A percentile compares a stretch with the other conserved stretches of the same genome.
phyloP scores from a whole-genome alignment of 2,797 vertebrate genomes.

The Odontamblyopus rebecca region DNA sequence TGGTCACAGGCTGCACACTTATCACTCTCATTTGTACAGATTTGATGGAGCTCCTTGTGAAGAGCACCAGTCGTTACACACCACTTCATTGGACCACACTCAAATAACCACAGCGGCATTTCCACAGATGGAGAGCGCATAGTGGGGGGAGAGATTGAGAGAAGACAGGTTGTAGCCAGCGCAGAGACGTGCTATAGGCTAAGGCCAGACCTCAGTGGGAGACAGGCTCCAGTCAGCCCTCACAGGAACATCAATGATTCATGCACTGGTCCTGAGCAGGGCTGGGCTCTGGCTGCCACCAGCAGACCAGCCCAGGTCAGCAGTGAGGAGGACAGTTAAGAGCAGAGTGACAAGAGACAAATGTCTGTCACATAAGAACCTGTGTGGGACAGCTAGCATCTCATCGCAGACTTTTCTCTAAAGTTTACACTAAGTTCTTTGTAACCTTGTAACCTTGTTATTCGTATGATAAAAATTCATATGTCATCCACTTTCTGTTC shows the following conservation, averaged over 20 bases:
- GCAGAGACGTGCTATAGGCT: conserved; percentile 53
- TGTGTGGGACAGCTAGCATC: conserved; percentile 33
- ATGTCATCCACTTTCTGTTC: neutral
- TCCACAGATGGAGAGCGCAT: conserved; percentile 40
- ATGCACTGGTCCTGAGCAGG: conserved; percentile 75
- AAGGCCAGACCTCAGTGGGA: conserved; percentile 66
- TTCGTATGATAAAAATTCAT: neutral
- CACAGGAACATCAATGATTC: conserved; percentile 82
- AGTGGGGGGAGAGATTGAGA: conserved; percentile 39
- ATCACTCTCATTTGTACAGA: conserved; percentile 70
- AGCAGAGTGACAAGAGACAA: conserved; percentile 64
- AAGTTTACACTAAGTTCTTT: conserved; percentile 13
- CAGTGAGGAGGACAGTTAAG: conserved; percentile 59
- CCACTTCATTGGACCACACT: conserved; percentile 40
- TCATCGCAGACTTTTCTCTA: conserved; percentile 13
- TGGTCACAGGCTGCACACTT: conserved; percentile 69
- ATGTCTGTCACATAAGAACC: conserved; percentile 50
- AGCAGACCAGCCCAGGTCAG: conserved; percentile 72
- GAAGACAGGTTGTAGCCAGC: conserved; percentile 49
- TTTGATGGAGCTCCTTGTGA: conserved; percentile 50
- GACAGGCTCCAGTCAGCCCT: conserved; percentile 74
- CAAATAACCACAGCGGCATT: conserved; percentile 52
- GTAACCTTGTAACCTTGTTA: neutral
- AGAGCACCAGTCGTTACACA: conserved; percentile 46
- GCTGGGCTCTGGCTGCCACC: conserved; percentile 68